A percentile compares a stretch with the other conserved stretches of the same genome.
phyloP scores from a whole-genome alignment of 2,113 vertebrate genomes.

The Pseudonaja textilis region DNA sequence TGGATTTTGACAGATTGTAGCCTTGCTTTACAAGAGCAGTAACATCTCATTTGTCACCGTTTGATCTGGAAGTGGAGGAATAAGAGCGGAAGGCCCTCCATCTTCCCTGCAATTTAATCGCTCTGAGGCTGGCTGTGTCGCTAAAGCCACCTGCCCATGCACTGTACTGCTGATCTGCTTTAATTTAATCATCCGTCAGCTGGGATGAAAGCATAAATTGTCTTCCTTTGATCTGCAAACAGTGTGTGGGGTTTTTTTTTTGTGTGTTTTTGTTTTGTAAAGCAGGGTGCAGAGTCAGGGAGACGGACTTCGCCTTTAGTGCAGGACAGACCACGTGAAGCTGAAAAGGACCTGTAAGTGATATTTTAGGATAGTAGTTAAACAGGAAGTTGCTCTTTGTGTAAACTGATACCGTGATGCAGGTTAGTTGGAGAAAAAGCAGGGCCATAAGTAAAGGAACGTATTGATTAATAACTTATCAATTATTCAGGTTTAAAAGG shows the following conservation, averaged over 20 bases:
- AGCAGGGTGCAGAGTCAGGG: conserved; percentile 61
- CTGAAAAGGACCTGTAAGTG: conserved; percentile 44
- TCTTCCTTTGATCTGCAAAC: conserved; percentile 78
- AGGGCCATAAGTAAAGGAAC: background rate
- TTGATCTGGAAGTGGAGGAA: conserved; percentile 86
- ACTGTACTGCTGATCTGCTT: conserved; percentile 81
- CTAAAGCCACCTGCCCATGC: conserved; percentile 76
- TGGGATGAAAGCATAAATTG: conserved; percentile 79
- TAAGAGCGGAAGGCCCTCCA: conserved; percentile 80
- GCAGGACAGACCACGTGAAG: conserved; percentile 41
- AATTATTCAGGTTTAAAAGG: conserved; percentile 44
- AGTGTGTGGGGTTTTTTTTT: conserved; percentile 34
- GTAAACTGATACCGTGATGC: conserved; percentile 15
- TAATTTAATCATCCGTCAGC: conserved; percentile 83
- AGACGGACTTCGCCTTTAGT: conserved; percentile 51
- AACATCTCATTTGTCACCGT: conserved; percentile 91
- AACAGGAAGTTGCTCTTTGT: conserved; percentile 29
- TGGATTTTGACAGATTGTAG: conserved; percentile 94
- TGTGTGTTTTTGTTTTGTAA: conserved; percentile 47
- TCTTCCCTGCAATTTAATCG: conserved; percentile 84
- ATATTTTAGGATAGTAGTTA: conserved; percentile 47
- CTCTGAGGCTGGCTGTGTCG: conserved; percentile 70
- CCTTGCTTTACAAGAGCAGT: conserved; percentile 87
- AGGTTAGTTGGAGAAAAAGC: background rate
- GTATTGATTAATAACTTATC: conserved; percentile 42